These are phyloP conservation scores for Calonectris borealis DNA, from an alignment of 2,113 vertebrate genomes.

Conservation along the genomic window DNA sequence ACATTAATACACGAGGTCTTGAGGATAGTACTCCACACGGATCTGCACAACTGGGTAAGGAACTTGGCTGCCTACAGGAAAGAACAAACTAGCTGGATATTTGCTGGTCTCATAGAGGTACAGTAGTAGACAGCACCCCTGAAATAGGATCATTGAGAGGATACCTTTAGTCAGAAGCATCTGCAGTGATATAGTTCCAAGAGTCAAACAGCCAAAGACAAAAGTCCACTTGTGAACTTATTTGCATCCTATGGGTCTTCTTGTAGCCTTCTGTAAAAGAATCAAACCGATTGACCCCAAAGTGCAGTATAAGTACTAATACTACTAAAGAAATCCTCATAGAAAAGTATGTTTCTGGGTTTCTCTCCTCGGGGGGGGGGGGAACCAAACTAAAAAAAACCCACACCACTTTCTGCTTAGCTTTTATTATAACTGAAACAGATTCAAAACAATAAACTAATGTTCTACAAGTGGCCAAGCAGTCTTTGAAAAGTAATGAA, in stretches of 20 bases:
- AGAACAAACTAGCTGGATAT: neutral
- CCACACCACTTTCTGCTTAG: neutral
- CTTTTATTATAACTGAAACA: neutral
- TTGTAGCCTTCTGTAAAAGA: neutral
- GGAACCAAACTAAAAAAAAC: neutral
- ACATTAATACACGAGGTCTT: neutral
- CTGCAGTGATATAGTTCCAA: neutral
- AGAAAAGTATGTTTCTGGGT: neutral
- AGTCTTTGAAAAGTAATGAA: neutral
- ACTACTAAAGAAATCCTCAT: neutral
- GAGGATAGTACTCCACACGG: accelerated
- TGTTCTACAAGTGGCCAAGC: neutral
- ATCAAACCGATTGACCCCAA: neutral
- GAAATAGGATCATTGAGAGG: neutral
- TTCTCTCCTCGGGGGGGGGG: neutral
- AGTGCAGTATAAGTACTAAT: neutral
- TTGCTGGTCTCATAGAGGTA: neutral
- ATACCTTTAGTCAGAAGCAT: neutral
- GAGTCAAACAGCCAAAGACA: neutral
- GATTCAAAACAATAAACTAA: neutral
- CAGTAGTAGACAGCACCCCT: neutral
- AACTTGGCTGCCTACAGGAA: accelerated
- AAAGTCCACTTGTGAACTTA: neutral
- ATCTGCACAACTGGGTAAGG: neutral
- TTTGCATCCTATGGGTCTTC: neutral